These are phyloP conservation scores for Astyanax mexicanus DNA, from an alignment of 2,797 vertebrate genomes.

Conservation along the genomic window DNA sequence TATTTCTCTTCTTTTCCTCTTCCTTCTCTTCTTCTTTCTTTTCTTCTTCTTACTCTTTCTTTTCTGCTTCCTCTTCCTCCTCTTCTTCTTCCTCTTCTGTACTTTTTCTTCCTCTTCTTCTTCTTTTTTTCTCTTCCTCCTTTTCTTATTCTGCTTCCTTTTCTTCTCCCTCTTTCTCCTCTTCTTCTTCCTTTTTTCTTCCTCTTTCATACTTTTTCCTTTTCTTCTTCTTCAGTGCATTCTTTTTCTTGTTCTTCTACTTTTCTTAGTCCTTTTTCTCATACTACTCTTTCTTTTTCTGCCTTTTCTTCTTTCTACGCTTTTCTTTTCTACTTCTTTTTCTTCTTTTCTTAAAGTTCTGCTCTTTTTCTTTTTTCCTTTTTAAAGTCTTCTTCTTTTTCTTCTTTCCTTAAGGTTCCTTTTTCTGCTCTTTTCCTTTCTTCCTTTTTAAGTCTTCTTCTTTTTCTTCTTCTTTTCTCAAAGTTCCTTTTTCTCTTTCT, in stretches of 20 bases:
- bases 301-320: not conserved
- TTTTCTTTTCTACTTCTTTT: not conserved
- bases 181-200: not conserved
- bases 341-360: too few relatives aligned
- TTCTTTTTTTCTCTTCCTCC: not conserved
- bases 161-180: constrained; percentile 10
- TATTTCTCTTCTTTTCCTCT: not conserved
- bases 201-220: too few relatives aligned
- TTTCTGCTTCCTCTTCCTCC: constrained; percentile 1
- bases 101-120: constrained; percentile 50
- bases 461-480: not conserved
- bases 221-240: not conserved
- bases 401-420: too few relatives aligned
- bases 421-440: not conserved
- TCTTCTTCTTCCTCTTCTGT: not conserved
- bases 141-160: constrained; percentile 19
- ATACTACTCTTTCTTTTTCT: not conserved
- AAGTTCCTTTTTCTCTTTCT: too few relatives aligned
- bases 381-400: not conserved
- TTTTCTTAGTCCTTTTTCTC: not conserved
- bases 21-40: not conserved
- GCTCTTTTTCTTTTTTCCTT: too few relatives aligned
- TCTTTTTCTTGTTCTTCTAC: constrained; percentile 53
- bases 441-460: constrained; percentile 24
- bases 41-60: constrained; percentile 5